Percentiles rank a stretch among this genome's conserved stretches.
phyloP scores from a whole-genome alignment of 2,797 vertebrate species.

The Manis crassicaudata region DNA sequence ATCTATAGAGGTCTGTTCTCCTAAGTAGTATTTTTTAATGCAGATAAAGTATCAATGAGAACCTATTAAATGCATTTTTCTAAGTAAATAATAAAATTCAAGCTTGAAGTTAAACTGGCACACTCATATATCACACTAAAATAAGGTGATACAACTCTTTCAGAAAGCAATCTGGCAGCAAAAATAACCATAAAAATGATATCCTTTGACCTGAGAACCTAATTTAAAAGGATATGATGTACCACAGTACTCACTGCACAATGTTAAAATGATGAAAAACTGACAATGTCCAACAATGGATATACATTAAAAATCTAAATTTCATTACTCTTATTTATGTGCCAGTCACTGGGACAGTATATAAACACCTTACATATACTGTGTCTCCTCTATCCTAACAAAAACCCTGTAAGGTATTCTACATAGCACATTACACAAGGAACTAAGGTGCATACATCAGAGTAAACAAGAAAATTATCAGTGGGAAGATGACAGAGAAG shows the following conservation, averaged over 20 bases:
- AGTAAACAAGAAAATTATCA: not conserved
- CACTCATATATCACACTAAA: not conserved
- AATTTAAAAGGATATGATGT: not conserved
- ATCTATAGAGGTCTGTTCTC: not conserved
- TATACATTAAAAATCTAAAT: not conserved
- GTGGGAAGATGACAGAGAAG: not conserved
- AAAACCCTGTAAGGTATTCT: not conserved
- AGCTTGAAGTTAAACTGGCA: not conserved
- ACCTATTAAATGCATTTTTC: slow-evolving; percentile 7
- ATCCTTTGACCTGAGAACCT: not conserved
- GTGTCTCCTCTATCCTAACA: not conserved
- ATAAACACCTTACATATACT: not conserved
- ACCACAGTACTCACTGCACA: not conserved
- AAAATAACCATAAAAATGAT: not conserved
- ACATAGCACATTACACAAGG: not conserved
- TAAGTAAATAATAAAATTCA: slow-evolving; percentile 12
- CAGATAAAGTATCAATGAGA: not conserved
- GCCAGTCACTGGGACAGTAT: not conserved
- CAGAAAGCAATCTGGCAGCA: not conserved
- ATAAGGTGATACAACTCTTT: not conserved
- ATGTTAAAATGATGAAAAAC: not conserved
- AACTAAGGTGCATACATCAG: not conserved
- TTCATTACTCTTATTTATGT: not conserved
- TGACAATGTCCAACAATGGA: not conserved
- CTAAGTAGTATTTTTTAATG: not conserved